Conservation (phyloP, 2,888 invertebrate species). For the Tipula vernalis region DNA sequence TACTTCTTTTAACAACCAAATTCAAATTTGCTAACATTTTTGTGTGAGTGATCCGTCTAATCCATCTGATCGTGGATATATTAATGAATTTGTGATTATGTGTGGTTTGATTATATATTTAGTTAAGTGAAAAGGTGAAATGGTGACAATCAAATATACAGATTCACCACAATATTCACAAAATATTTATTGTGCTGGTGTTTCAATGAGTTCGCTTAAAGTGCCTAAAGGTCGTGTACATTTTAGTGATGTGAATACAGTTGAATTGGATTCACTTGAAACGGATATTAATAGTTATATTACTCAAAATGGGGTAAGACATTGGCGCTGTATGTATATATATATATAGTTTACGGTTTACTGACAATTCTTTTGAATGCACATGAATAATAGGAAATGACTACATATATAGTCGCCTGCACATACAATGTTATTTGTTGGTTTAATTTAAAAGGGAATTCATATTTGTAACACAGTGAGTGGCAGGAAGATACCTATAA, state of each 20-base stretch:
- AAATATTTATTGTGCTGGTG: neutral
- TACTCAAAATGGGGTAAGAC: neutral
- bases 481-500: neutral
- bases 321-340: neutral
- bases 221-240: conserved; percentile 12
- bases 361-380: neutral
- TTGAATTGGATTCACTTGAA: conserved; percentile 21
- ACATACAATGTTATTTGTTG: neutral
- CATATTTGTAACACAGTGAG: neutral
- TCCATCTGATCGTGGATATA: neutral
- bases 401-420: neutral
- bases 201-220: neutral
- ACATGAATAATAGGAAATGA: neutral
- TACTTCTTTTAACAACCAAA: neutral
- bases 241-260: conserved; percentile 16
- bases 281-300: conserved; percentile 12
- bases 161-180: neutral
- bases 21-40: neutral
- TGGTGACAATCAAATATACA: neutral
- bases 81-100: neutral
- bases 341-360: neutral
- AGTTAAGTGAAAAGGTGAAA: neutral
- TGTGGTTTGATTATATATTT: neutral
- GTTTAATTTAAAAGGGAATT: neutral
- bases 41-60: neutral